Conservation (phyloP, 2,888 invertebrate species). For the Xylota segnis region DNA sequence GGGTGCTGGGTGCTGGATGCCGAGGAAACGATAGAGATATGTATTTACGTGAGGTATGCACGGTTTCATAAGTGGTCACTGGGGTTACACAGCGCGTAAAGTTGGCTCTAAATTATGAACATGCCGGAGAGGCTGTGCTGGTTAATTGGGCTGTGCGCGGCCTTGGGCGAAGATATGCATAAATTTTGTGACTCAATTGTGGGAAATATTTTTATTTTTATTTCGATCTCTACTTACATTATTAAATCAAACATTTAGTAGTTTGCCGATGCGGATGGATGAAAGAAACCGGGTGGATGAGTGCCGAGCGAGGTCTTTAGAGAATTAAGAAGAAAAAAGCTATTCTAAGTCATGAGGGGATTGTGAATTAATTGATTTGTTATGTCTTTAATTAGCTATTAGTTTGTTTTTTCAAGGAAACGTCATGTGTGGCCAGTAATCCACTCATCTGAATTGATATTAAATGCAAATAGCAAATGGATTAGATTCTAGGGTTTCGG, state of each 20-base stretch:
- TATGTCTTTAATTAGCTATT: constrained; percentile 14
- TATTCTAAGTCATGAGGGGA: constrained; percentile 1
- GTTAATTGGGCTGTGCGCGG: constrained; percentile 31
- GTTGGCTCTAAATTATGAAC: constrained; percentile 8
- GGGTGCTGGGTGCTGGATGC: not conserved
- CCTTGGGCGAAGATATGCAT: constrained; percentile 42
- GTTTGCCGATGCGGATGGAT: not conserved
- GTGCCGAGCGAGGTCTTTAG: not conserved
- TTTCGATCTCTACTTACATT: not conserved
- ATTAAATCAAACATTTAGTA: constrained; percentile 2
- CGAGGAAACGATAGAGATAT: constrained; percentile 59
- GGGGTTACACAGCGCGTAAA: constrained; percentile 32
- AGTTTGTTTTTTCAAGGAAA: not conserved
- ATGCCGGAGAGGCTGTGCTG: not conserved
- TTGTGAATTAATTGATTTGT: constrained; percentile 18
- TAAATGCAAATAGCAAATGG: not conserved
- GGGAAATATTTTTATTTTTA: constrained; percentile 12
- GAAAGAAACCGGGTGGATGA: constrained; percentile 18
- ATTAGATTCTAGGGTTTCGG: too few relatives aligned
- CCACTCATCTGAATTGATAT: not conserved
- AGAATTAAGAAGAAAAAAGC: not conserved
- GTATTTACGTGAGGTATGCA: constrained; percentile 68
- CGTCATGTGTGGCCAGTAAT: not conserved
- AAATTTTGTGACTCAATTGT: constrained; percentile 18
- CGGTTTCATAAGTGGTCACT: constrained; percentile 70